These are phyloP conservation scores for Crotalus viridis DNA, from an alignment of 2,113 vertebrate species.

Conservation along the genomic window DNA sequence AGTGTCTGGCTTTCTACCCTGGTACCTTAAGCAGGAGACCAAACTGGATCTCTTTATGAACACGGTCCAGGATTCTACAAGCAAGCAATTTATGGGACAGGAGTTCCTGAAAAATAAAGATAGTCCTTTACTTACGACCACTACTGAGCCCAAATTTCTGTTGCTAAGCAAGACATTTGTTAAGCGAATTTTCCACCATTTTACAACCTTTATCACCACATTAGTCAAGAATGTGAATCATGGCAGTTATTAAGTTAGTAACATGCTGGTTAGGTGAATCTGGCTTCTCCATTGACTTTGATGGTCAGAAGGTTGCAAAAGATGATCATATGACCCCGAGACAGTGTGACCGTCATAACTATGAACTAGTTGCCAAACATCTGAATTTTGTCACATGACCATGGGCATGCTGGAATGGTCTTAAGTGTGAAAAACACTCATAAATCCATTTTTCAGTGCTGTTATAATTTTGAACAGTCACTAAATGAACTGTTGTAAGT, in stretches of 20 bases:
- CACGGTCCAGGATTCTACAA: not conserved
- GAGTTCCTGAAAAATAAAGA: not conserved
- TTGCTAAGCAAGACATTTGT: not conserved
- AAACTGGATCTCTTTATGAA: not conserved
- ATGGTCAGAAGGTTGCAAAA: not conserved
- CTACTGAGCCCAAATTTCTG: not conserved
- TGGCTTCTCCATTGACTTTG: not conserved
- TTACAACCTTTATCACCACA: not conserved
- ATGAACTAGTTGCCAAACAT: not conserved
- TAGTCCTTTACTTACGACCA: not conserved
- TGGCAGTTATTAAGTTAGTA: not conserved
- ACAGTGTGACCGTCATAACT: not conserved
- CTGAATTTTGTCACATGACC: not conserved
- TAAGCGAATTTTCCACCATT: not conserved
- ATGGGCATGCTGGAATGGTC: not conserved
- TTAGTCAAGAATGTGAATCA: not conserved
- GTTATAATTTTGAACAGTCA: not conserved
- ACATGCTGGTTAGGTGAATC: not conserved
- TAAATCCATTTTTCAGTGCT: not conserved
- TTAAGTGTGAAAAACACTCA: not conserved
- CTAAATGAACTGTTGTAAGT: not conserved
- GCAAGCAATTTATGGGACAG: not conserved
- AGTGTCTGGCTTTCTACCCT: not conserved
- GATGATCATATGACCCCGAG: not conserved
- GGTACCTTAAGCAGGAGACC: not conserved